Evolutionary conservation across 2,888 invertebrate genomes (phyloP).

Genomic region (Dryocosmus kuriphilus): DNA sequence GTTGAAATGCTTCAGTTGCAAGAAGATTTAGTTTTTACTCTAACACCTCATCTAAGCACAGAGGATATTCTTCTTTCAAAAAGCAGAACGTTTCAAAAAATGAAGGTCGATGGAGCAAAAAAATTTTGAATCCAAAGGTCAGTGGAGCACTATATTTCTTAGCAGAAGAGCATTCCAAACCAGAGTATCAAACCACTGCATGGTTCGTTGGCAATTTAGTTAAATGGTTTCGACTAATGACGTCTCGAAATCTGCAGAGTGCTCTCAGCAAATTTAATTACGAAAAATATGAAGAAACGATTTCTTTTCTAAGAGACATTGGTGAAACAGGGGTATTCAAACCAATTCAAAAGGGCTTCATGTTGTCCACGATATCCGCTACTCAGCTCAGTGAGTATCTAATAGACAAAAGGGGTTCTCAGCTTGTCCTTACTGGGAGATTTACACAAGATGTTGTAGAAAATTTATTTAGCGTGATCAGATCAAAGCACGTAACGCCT

Average conservation of each 20-base stretch:
- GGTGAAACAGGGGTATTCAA: no score
- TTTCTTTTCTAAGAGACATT: no score
- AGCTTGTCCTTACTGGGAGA: no score
- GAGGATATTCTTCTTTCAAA: slow-evolving; percentile 3
- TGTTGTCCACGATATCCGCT: no score
- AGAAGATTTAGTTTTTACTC: no score
- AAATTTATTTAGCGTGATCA: no score
- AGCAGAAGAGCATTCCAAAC: slow-evolving; percentile 33
- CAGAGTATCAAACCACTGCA: slow-evolving; percentile 39
- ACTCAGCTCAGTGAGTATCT: no score
- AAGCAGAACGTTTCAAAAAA: slow-evolving; percentile 42
- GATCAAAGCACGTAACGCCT: no score
- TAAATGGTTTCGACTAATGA: slow-evolving; percentile 43
- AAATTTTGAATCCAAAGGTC: slow-evolving; percentile 38
- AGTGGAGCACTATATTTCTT: slow-evolving; percentile 42
- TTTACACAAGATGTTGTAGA: no score
- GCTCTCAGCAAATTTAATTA: slow-evolving; percentile 4
- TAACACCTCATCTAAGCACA: slow-evolving; percentile 37
- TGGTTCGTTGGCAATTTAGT: slow-evolving; percentile 39
- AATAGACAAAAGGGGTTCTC: no score
- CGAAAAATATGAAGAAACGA: slow-evolving; percentile 2
- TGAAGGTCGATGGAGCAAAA: slow-evolving; percentile 32
- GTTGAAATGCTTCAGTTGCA: slow-evolving; percentile 28
- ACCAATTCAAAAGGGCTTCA: no score
- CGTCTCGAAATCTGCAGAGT: slow-evolving; percentile 3